Conservation (phyloP, 1,140 invertebrate species). For the Coelopa frigida region DNA sequence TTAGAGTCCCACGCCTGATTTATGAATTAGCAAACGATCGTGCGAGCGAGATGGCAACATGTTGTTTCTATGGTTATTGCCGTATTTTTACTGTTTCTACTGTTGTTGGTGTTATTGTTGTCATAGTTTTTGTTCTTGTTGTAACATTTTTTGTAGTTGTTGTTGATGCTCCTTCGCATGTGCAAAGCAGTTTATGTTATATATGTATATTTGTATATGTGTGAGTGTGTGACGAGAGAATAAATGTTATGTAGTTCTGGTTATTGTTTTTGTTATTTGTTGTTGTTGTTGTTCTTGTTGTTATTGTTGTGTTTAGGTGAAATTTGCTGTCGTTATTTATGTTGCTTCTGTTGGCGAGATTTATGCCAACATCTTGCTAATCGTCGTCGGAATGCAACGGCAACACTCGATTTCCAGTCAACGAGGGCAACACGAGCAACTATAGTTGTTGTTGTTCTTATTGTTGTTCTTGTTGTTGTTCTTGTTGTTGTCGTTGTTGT, state of each 20-base stretch:
- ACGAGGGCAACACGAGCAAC: conserved; percentile 5
- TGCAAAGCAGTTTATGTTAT: too few relatives aligned
- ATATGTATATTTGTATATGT: neutral
- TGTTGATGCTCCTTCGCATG: too few relatives aligned
- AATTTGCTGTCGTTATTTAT: neutral
- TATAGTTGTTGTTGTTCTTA: neutral
- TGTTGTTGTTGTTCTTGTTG: neutral
- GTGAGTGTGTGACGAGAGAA: conserved; percentile 5
- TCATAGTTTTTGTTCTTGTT: too few relatives aligned
- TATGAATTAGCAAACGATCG: too few relatives aligned
- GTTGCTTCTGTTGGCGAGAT: neutral
- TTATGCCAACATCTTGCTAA: too few relatives aligned
- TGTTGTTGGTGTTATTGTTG: too few relatives aligned
- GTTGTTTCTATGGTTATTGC: too few relatives aligned
- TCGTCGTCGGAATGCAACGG: too few relatives aligned
- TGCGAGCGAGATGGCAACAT: too few relatives aligned
- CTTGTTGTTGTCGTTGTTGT: conserved; percentile 17
- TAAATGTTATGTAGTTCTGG: conserved; percentile 7
- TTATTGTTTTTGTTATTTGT: neutral
- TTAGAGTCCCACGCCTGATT: too few relatives aligned
- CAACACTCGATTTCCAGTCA: conserved; percentile 1
- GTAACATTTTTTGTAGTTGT: too few relatives aligned
- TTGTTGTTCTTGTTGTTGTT: conserved; percentile 21
- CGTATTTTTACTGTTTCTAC: too few relatives aligned
- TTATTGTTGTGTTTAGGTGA: neutral